Percentiles rank a stretch among this genome's conserved stretches.
Conservation (phyloP, 2,113 vertebrate species). For the Rafetus swinhoei region DNA sequence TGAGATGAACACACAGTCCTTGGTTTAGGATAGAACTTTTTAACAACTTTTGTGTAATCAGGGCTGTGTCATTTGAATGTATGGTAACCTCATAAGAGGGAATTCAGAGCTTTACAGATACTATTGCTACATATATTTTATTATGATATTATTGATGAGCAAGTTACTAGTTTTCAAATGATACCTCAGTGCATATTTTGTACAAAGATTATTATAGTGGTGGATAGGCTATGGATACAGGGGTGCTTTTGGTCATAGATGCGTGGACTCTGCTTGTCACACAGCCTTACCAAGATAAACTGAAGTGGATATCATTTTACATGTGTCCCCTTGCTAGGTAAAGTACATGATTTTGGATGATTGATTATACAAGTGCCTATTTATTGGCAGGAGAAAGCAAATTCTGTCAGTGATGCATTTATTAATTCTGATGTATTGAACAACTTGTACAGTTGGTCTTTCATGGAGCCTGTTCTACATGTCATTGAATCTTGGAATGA, state of each 20-base stretch:
- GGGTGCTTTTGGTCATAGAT: not conserved
- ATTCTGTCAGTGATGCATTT: fast-evolving
- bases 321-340: not conserved
- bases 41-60: not conserved
- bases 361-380: fast-evolving
- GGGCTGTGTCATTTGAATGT: not conserved
- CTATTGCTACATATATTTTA: not conserved
- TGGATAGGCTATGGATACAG: not conserved
- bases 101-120: not conserved
- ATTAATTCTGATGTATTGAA: not conserved
- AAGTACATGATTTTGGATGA: not conserved
- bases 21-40: not conserved
- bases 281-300: not conserved
- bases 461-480: not conserved
- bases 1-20: not conserved
- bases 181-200: not conserved
- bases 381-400: not conserved
- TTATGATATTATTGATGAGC: not conserved
- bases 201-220: not conserved
- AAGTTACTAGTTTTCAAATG: not conserved
- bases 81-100: not conserved
- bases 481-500: not conserved
- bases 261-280: too few relatives aligned
- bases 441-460: not conserved
- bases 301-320: not conserved